These are phyloP conservation scores for Hipparchia semele DNA, from an alignment of 2,888 invertebrate genomes.

Conservation along the genomic window DNA sequence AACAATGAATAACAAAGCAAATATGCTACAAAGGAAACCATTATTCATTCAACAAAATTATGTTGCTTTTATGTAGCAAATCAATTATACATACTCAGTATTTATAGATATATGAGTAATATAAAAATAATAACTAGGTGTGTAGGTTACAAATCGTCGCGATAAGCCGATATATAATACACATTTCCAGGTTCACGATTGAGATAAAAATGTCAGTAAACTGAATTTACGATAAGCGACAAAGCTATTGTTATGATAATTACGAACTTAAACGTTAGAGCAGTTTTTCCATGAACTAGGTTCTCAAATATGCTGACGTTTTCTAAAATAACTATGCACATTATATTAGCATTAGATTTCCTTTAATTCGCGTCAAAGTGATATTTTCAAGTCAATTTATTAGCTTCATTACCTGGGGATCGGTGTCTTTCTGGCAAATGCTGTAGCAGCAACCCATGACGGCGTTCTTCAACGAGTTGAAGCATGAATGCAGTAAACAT, in stretches of 20 bases:
- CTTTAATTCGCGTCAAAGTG: slow-evolving; percentile 2
- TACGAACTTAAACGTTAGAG: slow-evolving; percentile 18
- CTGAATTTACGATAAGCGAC: slow-evolving; percentile 52
- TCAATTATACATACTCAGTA: slow-evolving; percentile 2
- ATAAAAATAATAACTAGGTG: slow-evolving; percentile 18
- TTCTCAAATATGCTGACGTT: slow-evolving; percentile 16
- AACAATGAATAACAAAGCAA: slow-evolving; percentile 11
- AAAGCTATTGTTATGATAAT: slow-evolving; percentile 40
- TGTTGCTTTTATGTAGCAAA: not conserved
- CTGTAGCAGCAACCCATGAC: slow-evolving; percentile 89
- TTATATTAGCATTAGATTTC: slow-evolving; percentile 24
- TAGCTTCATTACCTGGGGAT: slow-evolving; percentile 83
- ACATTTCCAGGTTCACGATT: slow-evolving; percentile 37
- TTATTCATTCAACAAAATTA: slow-evolving; percentile 9
- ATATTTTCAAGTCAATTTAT: not conserved
- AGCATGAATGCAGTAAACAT: slow-evolving; percentile 76
- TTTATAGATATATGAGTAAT: not conserved
- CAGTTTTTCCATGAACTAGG: slow-evolving; percentile 2
- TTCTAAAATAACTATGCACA: slow-evolving; percentile 7
- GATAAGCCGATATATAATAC: slow-evolving; percentile 31
- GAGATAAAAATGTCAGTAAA: slow-evolving; percentile 55
- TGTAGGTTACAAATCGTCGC: slow-evolving; percentile 21
- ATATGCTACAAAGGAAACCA: not conserved
- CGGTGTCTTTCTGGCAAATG: slow-evolving; percentile 87
- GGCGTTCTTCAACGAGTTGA: slow-evolving; percentile 73